Evolutionary conservation across 2,888 invertebrate genomes (phyloP).

Genomic region (Melanostoma mellinum): DNA sequence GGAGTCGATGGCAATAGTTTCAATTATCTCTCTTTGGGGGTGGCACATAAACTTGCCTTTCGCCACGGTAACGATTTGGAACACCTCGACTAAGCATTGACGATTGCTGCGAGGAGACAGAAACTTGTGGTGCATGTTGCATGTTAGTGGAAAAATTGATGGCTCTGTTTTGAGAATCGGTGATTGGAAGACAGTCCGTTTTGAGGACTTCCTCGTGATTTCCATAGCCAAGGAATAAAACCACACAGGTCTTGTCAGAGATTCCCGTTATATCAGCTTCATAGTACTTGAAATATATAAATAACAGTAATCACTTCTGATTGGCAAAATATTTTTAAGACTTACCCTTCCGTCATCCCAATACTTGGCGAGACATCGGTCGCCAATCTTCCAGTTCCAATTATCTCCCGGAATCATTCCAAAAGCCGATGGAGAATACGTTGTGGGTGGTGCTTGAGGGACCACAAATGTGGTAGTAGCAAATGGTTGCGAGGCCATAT

Average conservation of each 20-base stretch:
- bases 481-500: constrained; percentile 50
- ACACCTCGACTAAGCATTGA: constrained; percentile 73
- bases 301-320: neutral
- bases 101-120: constrained; percentile 68
- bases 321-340: constrained; percentile 43
- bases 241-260: constrained; percentile 92
- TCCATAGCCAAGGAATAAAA: constrained; percentile 93
- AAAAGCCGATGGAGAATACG: constrained; percentile 80
- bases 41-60: constrained; percentile 82
- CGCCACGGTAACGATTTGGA: constrained; percentile 78
- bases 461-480: constrained; percentile 44
- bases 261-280: constrained; percentile 91
- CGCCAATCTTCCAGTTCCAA: constrained; percentile 89
- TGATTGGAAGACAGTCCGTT: constrained; percentile 89
- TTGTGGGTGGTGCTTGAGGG: constrained; percentile 82
- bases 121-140: constrained; percentile 61
- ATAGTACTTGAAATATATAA: constrained; percentile 86
- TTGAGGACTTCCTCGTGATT: constrained; percentile 95
- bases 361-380: constrained; percentile 93
- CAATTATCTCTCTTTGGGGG: constrained; percentile 81
- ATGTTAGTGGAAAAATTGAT: constrained; percentile 75
- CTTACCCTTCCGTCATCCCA: constrained; percentile 95
- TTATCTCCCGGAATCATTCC: constrained; percentile 78
- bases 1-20: constrained; percentile 21
- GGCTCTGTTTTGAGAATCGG: constrained; percentile 79